Percentiles rank a stretch among this genome's conserved stretches.
Conservation (phyloP, 2,797 vertebrate species). For the Hippoglossus hippoglossus region DNA sequence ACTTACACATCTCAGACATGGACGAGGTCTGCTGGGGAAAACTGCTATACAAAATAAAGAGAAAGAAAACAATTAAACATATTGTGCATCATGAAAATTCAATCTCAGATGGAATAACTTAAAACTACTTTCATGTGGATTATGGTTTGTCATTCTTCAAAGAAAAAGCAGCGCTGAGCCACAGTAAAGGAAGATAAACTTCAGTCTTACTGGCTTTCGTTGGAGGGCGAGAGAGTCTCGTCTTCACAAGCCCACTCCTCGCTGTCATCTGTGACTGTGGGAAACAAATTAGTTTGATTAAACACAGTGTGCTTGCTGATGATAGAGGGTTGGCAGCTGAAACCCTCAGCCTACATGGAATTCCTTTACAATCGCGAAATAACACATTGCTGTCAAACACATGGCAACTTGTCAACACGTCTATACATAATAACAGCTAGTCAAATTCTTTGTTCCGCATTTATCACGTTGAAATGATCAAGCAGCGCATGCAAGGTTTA, state of each 20-base stretch:
- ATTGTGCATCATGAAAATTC: not conserved
- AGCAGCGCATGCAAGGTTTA: not conserved
- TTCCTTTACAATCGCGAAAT: conserved; percentile 54
- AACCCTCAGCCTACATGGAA: conserved; percentile 22
- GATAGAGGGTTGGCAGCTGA: conserved; percentile 44
- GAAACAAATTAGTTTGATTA: conserved; percentile 40
- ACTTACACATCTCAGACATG: conserved; percentile 79
- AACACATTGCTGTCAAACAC: conserved; percentile 42
- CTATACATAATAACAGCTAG: conserved; percentile 1
- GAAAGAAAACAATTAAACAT: conserved; percentile 17
- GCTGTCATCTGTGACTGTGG: conserved; percentile 85
- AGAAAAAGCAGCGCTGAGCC: conserved; percentile 5
- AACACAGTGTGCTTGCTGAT: conserved; percentile 16
- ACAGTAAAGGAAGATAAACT: conserved; percentile 7
- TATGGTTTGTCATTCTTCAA: conserved; percentile 8
- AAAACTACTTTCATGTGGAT: conserved; percentile 6
- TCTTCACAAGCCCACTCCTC: conserved; percentile 86
- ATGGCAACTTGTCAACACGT: conserved; percentile 40
- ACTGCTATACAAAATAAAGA: conserved; percentile 46
- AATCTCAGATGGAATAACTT: conserved; percentile 9
- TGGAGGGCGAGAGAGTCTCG: conserved; percentile 73
- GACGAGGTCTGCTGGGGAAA: conserved; percentile 62
- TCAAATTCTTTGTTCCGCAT: not conserved
- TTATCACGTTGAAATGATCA: not conserved
- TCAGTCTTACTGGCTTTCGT: conserved; percentile 73